A percentile compares a stretch with the other conserved stretches of the same genome.
Evolutionary conservation across 1,140 invertebrate genomes (phyloP).

Genomic region (Spodoptera frugiperda): DNA sequence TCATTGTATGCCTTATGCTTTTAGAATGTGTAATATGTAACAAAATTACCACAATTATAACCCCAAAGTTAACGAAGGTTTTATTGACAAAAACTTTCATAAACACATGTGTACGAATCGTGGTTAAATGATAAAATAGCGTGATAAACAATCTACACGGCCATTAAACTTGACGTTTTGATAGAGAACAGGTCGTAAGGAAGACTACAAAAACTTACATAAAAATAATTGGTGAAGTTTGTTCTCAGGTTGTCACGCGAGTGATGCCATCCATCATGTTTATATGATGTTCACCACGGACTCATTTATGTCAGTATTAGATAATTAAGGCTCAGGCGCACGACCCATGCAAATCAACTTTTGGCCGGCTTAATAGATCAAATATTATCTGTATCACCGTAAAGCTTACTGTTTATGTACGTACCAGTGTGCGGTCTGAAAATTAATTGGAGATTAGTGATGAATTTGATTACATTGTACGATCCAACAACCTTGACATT

Average conservation of each 20-base stretch:
- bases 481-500: neutral
- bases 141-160: slow-evolving; percentile 24
- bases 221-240: slow-evolving; percentile 39
- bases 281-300: slow-evolving; percentile 24
- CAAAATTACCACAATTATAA: neutral
- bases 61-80: neutral
- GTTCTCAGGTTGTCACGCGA: slow-evolving; percentile 40
- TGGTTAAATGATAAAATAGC: slow-evolving; percentile 33
- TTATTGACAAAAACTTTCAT: neutral
- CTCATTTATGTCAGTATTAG: slow-evolving; percentile 24
- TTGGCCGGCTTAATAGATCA: slow-evolving; percentile 38
- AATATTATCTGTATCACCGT: slow-evolving; percentile 36
- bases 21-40: neutral
- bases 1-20: too few relatives aligned
- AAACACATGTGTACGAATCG: slow-evolving; percentile 13
- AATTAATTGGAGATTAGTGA: slow-evolving; percentile 36
- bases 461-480: slow-evolving; percentile 24
- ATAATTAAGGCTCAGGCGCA: slow-evolving; percentile 18
- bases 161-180: slow-evolving; percentile 37
- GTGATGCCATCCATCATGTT: slow-evolving; percentile 29
- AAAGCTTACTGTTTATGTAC: slow-evolving; percentile 14
- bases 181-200: slow-evolving; percentile 20
- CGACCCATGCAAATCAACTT: slow-evolving; percentile 40
- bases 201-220: slow-evolving; percentile 38
- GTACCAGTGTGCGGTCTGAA: slow-evolving; percentile 13